Base-by-base conservation (phyloP, 1,140 invertebrate species). In the Radopholus similis region DNA sequence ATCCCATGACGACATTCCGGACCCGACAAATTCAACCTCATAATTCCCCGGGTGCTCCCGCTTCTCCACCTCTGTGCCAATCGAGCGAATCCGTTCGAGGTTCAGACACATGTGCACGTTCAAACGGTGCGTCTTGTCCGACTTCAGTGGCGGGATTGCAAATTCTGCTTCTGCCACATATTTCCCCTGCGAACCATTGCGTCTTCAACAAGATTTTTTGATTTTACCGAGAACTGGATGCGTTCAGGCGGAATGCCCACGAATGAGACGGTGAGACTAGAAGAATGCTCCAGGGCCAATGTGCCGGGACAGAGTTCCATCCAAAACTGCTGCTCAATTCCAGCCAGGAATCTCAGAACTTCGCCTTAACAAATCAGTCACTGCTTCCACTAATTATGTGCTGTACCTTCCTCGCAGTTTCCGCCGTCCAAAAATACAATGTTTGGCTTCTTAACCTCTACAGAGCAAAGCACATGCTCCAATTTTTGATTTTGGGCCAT, bases 191-290 rank as follows among this genome's bases (percentile, higher is more conserved):
- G 30, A 34, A 54, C 57, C 42, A 60, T 80, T 70, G 38, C 11
- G 21, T 28, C 44, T 2, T 54, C n/a, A 13, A 32, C 15, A 15
- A 1, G 15, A 67, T 23, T 47, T 70, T 58, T 30, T 13, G 18
- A 56, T 18, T 35, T 59, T n/a, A 80, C 77, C 58, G 68, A 56
- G 51, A 77, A 74, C 66, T 80, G 44, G 28, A 76, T 66, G 13
- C 35, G 28, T 21, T 38, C 44, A 47, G 63, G 34, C 23, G 40
- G 11, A 18, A 38, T 1, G 11, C 30, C 51, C n/a, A 56, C 67
- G 34, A 72, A 23, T 35, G 42, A 70, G 49, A 69, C 15, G 47
- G 34, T 51, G 11, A 73, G 32, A 26, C n/a, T 30, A 28, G 70
- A 63, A 9, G 34, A 18, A 6, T 35, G 26, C 21, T 23, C 21